Conservation (phyloP, 2,888 invertebrate species). For the Tetranychus piercei region DNA sequence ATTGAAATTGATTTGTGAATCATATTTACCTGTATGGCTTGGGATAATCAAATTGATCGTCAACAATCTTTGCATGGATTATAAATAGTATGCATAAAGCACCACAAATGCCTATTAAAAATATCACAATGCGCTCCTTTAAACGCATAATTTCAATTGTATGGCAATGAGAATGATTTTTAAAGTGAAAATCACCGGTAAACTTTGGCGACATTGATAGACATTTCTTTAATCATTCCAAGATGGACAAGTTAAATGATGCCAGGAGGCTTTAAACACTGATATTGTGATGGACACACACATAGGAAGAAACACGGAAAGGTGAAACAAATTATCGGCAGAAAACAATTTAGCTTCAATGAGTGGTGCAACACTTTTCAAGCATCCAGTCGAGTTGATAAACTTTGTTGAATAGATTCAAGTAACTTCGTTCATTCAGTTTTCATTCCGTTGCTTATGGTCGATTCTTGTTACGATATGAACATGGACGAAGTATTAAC, state of each 20-base stretch:
- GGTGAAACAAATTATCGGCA: neutral
- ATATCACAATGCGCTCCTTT: constrained; percentile 20
- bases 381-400: too few species aligned
- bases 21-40: constrained; percentile 9
- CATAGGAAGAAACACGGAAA: neutral
- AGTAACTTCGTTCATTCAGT: too few species aligned
- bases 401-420: too few species aligned
- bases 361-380: too few species aligned
- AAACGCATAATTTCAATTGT: constrained; percentile 17
- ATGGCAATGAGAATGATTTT: neutral
- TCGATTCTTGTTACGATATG: too few species aligned
- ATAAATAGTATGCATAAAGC: constrained; percentile 18
- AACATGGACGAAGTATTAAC: too few species aligned
- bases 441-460: too few species aligned
- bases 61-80: constrained; percentile 14
- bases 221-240: neutral
- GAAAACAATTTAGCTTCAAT: too few species aligned
- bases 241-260: too few species aligned
- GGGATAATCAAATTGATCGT: constrained; percentile 3
- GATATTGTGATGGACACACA: neutral
- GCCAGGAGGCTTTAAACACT: neutral
- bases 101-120: constrained; percentile 19
- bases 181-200: neutral
- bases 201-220: neutral
- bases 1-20: neutral